Evolutionary conservation across 2,888 invertebrate genomes (phyloP).

Genomic region (Lithodes maja): DNA sequence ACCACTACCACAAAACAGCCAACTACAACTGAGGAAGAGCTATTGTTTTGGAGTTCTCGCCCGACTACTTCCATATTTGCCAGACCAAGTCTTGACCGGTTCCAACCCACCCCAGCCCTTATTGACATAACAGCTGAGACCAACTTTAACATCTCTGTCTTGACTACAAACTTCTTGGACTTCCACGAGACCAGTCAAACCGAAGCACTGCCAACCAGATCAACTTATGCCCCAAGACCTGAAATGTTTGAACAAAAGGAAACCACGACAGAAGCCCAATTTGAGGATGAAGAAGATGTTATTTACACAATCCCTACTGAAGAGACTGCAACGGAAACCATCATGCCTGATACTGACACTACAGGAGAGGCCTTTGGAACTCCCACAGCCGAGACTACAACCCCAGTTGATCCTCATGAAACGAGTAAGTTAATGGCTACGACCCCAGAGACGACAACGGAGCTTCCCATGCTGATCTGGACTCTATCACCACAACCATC

Average conservation of each 20-base stretch:
- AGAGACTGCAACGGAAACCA: neutral
- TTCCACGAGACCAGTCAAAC: neutral
- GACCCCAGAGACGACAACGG: conserved; percentile 7
- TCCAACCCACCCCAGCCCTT: conserved; percentile 3
- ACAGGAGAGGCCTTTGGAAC: neutral
- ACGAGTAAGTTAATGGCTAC: neutral
- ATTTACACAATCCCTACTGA: neutral
- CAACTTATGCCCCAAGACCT: conserved; percentile 39
- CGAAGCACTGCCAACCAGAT: neutral
- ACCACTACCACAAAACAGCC: neutral
- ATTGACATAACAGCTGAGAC: conserved; percentile 36
- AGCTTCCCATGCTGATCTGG: conserved; percentile 46
- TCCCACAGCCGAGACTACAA: neutral
- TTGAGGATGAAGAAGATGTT: neutral
- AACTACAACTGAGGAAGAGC: conserved; percentile 1
- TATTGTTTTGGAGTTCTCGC: conserved; percentile 14
- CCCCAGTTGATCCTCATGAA: neutral
- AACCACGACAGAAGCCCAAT: neutral
- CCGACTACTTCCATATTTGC: neutral
- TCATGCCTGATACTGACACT: neutral
- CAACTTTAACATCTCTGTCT: conserved; percentile 34
- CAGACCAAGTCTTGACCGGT: neutral
- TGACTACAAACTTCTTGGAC: conserved; percentile 2
- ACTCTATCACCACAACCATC: conserved; percentile 57
- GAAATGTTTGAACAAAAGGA: conserved; percentile 18